These are phyloP conservation scores for Drosophila lacicola DNA, from an alignment of 2,888 invertebrate genomes.

Conservation along the genomic window DNA sequence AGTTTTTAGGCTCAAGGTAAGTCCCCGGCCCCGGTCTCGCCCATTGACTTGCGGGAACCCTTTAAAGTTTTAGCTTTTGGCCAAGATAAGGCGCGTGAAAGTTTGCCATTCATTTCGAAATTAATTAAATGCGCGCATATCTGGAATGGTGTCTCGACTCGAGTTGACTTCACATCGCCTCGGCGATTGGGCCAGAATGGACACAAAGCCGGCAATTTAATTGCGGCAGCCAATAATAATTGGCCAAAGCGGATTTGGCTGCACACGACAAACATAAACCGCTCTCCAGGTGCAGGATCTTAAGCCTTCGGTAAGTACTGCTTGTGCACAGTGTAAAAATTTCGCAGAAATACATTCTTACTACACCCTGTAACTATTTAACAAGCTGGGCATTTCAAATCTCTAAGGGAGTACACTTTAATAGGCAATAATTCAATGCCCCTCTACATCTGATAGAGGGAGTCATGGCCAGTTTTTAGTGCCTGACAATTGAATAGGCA, in stretches of 20 bases:
- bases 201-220: conserved; percentile 55
- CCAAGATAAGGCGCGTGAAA: conserved; percentile 58
- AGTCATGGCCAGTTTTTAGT: too few species aligned
- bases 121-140: conserved; percentile 66
- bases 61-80: conserved; percentile 62
- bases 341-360: not conserved
- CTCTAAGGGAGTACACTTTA: too few species aligned
- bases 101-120: conserved; percentile 66
- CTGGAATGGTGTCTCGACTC: conserved; percentile 32
- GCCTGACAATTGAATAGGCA: too few species aligned
- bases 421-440: too few species aligned
- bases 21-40: not conserved
- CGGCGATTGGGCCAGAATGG: conserved; percentile 18
- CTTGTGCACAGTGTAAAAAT: conserved; percentile 1
- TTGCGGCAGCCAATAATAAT: conserved; percentile 66
- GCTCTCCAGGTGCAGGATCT: conserved; percentile 33
- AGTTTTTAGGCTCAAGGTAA: conserved; percentile 61
- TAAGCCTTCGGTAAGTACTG: conserved; percentile 25
- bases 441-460: too few species aligned
- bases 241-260: conserved; percentile 65
- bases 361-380: too few species aligned
- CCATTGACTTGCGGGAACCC: conserved; percentile 16
- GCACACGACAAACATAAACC: conserved; percentile 34
- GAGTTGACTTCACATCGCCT: conserved; percentile 12
- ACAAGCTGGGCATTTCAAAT: too few species aligned